phyloP scores from a whole-genome alignment of 1,140 invertebrate species.

The Penaeus indicus region DNA sequence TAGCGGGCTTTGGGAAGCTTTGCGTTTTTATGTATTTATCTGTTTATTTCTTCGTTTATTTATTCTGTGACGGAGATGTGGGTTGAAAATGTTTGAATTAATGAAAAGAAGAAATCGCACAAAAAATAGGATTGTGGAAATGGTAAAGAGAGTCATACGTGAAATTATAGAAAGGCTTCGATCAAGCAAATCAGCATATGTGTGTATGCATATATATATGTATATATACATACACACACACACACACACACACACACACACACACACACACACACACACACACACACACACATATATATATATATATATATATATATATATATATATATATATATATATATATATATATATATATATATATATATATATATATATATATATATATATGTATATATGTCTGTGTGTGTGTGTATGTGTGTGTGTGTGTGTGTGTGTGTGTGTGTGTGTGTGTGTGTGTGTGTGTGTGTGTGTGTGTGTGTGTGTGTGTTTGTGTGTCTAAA shows the following conservation, averaged over 20 bases:
- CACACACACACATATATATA: slow-evolving; percentile 3
- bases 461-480: too few relatives aligned
- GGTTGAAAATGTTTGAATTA: too few relatives aligned
- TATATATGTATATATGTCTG: neutral
- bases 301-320: slow-evolving; percentile 11
- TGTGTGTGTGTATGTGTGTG: neutral
- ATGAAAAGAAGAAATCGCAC: too few relatives aligned
- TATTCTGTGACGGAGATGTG: too few relatives aligned
- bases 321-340: neutral
- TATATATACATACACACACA: slow-evolving; percentile 1
- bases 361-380: neutral
- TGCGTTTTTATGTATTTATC: too few relatives aligned
- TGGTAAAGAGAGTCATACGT: neutral
- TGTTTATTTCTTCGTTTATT: too few relatives aligned
- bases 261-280: neutral
- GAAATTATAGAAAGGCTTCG: neutral
- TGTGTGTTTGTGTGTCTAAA: too few relatives aligned
- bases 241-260: neutral
- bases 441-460: too few relatives aligned
- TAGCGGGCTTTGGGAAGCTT: too few relatives aligned
- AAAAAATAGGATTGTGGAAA: neutral
- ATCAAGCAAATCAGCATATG: neutral
- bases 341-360: slow-evolving; percentile 1
- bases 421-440: too few relatives aligned
- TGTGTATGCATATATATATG: neutral